Percentiles rank a stretch among this genome's conserved stretches.
Evolutionary conservation across 2,888 invertebrate species (phyloP).

Genomic region (Heliconius hortense): DNA sequence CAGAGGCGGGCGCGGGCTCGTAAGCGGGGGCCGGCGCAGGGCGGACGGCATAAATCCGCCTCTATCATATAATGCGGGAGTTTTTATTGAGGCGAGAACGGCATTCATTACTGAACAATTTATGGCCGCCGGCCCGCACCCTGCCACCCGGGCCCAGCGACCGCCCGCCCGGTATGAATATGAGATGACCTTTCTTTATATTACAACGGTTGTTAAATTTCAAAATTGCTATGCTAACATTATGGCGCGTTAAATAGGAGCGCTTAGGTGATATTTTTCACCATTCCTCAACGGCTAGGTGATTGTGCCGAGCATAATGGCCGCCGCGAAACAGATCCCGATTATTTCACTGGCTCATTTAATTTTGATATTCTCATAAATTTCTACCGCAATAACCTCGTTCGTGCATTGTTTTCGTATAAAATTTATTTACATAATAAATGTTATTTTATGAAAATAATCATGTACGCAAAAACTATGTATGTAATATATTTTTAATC

Average conservation of each 20-base stretch:
- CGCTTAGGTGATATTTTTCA: conserved; percentile 28
- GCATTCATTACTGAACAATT: conserved; percentile 58
- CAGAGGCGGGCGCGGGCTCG: conserved; percentile 32
- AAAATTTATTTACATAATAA: conserved; percentile 9
- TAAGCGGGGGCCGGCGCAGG: conserved; percentile 38
- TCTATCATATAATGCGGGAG: conserved; percentile 56
- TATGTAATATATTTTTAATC: not conserved
- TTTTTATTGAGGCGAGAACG: conserved; percentile 63
- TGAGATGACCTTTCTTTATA: conserved; percentile 49
- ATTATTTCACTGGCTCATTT: conserved; percentile 24
- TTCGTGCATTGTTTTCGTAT: conserved; percentile 8
- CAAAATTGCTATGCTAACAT: conserved; percentile 39
- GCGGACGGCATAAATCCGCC: conserved; percentile 49
- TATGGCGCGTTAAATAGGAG: conserved; percentile 28
- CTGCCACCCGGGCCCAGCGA: conserved; percentile 24
- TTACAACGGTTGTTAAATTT: conserved; percentile 46
- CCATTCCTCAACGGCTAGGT: conserved; percentile 22
- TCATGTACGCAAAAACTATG: not conserved
- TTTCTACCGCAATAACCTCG: conserved; percentile 17
- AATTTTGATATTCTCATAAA: conserved; percentile 30
- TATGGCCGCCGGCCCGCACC: conserved; percentile 41
- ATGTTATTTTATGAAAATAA: not conserved
- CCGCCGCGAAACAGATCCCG: conserved; percentile 18
- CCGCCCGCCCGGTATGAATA: conserved; percentile 46
- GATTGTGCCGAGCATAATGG: conserved; percentile 7